Percentiles rank a stretch among this genome's conserved stretches.
phyloP scores from a whole-genome alignment of 2,113 vertebrate genomes.

The Lophotis ruficrista region DNA sequence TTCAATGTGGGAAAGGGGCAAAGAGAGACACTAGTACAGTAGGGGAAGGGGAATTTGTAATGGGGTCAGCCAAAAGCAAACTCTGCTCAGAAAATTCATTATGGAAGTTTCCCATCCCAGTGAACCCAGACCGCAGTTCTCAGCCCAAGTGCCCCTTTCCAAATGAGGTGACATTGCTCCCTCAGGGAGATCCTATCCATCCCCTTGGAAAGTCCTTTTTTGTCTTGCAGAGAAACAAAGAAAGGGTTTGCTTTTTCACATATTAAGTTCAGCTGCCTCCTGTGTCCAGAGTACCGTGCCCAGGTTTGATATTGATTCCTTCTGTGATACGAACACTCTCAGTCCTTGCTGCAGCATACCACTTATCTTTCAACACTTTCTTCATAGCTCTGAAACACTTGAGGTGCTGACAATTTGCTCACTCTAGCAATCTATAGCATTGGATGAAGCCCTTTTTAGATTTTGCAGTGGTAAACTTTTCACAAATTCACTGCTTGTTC shows the following conservation, averaged over 20 bases:
- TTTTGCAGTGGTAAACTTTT: neutral
- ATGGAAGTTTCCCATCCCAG: neutral
- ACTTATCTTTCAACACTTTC: neutral
- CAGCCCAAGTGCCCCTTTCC: neutral
- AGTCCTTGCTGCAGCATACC: neutral
- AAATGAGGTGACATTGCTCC: neutral
- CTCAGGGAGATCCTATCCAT: rapidly evolving
- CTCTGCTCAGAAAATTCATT: neutral
- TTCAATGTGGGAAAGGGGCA: neutral
- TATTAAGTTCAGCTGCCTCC: neutral
- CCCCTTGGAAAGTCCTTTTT: neutral
- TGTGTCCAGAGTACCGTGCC: neutral
- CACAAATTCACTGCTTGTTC: neutral
- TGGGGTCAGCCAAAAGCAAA: neutral
- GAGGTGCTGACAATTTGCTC: neutral
- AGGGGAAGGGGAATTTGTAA: neutral
- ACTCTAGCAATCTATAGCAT: neutral
- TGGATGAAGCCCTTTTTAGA: neutral
- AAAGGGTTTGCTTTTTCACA: neutral
- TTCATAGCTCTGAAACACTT: neutral
- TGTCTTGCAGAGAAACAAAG: neutral
- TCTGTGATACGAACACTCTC: neutral
- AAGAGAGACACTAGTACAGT: neutral
- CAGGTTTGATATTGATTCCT: neutral
- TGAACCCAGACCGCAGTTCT: neutral